Percentiles rank a stretch among this genome's conserved stretches.
phyloP scores from a whole-genome alignment of 2,113 vertebrate genomes.

The Menidia beryllina region DNA sequence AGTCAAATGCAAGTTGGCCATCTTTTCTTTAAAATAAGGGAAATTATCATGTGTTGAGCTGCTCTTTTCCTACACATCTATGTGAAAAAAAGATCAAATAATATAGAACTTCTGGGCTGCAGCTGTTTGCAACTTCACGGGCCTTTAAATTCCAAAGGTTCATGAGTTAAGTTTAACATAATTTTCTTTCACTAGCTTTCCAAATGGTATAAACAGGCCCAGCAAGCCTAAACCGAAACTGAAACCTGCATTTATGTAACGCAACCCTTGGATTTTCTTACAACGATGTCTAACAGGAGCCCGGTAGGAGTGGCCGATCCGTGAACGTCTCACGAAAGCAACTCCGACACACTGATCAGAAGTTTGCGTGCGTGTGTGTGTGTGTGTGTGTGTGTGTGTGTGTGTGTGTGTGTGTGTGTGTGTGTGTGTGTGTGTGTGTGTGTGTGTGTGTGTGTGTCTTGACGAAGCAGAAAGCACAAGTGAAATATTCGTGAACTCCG shows the following conservation, averaged over 20 bases:
- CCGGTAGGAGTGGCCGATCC: background rate
- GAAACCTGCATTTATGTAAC: slow-evolving; percentile 29
- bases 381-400: no score
- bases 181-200: no score
- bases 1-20: background rate
- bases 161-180: no score
- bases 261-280: background rate
- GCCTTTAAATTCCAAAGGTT: background rate
- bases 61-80: background rate
- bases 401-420: no score
- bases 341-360: no score
- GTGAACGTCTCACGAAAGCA: background rate
- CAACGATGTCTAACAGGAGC: background rate
- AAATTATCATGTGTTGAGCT: no score
- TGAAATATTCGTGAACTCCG: background rate
- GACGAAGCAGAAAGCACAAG: background rate
- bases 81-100: background rate
- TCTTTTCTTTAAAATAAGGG: no score
- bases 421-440: no score
- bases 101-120: background rate
- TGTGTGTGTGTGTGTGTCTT: no score
- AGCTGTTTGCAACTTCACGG: background rate
- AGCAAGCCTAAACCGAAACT: slow-evolving; percentile 42
- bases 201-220: background rate
- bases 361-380: no score